phyloP scores from a whole-genome alignment of 1,140 invertebrate genomes.

The Macrobrachium rosenbergii region DNA sequence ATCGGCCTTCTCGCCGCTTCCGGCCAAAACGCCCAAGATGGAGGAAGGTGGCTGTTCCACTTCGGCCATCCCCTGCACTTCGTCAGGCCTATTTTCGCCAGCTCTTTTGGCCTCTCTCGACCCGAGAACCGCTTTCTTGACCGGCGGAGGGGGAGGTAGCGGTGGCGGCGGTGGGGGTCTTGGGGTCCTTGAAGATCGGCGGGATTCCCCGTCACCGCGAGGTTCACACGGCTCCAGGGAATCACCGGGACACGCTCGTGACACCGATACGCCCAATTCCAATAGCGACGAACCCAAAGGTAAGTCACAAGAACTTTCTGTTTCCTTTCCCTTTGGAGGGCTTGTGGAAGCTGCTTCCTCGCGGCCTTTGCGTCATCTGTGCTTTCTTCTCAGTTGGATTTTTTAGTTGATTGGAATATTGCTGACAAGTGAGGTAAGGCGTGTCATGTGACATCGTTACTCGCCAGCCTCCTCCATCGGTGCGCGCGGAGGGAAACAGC shows the following conservation, averaged over 20 bases:
- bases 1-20: conserved; percentile 62
- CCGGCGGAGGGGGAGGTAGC: conserved; percentile 72
- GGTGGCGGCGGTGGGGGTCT: conserved; percentile 64
- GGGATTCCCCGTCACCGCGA: conserved; percentile 69
- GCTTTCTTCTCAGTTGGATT: too few species aligned
- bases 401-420: too few species aligned
- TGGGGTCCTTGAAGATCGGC: conserved; percentile 67
- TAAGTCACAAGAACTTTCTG: conserved; percentile 3
- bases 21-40: conserved; percentile 61
- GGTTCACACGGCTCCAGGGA: conserved; percentile 68
- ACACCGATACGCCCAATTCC: conserved; percentile 74
- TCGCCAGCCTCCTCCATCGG: too few species aligned
- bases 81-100: conserved; percentile 64
- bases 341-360: too few species aligned
- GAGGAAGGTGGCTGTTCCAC: conserved; percentile 45
- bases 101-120: conserved; percentile 83
- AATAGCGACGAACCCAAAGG: conserved; percentile 68
- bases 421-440: too few species aligned
- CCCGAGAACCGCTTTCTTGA: conserved; percentile 78
- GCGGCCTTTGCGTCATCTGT: too few species aligned
- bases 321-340: too few species aligned
- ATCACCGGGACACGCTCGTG: conserved; percentile 59
- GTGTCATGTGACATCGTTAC: too few species aligned
- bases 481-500: too few species aligned
- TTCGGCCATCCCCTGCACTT: conserved; percentile 68